Percentiles rank a stretch among this genome's conserved stretches.
phyloP scores from a whole-genome alignment of 2,113 vertebrate species.

The Brachypodius melanocephalos region DNA sequence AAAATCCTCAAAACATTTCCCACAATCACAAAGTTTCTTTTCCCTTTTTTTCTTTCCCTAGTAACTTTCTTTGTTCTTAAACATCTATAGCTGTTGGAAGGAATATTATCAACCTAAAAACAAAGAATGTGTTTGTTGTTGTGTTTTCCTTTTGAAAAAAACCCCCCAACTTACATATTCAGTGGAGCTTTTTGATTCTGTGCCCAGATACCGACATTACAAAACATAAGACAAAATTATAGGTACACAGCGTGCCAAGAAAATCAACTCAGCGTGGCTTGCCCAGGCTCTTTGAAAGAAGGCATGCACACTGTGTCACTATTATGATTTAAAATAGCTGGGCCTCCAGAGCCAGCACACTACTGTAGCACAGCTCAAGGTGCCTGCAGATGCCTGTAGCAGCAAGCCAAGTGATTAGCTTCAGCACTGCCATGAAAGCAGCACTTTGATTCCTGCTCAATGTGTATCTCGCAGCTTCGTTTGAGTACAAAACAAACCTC shows the following conservation, averaged over 20 bases:
- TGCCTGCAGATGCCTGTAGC: conserved; percentile 34
- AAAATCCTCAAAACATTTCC: neutral
- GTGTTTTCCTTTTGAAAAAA: neutral
- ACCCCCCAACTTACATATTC: neutral
- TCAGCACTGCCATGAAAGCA: neutral
- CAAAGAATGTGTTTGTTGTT: conserved; percentile 17
- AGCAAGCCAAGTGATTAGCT: conserved; percentile 11
- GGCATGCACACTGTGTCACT: conserved; percentile 27
- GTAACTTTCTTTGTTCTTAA: neutral
- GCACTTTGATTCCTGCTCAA: neutral
- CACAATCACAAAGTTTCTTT: neutral
- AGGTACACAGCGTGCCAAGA: conserved; percentile 13
- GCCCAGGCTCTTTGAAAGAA: conserved; percentile 39
- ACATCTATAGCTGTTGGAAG: neutral
- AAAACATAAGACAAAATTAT: conserved; percentile 41
- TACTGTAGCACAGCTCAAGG: neutral
- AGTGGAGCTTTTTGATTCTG: conserved; percentile 26
- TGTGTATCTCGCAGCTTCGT: neutral
- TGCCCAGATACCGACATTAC: conserved; percentile 28
- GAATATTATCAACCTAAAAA: neutral
- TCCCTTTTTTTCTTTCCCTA: neutral
- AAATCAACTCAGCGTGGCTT: conserved; percentile 18
- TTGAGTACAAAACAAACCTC: neutral
- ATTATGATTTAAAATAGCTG: conserved; percentile 56
- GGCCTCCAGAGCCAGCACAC: neutral